These are phyloP conservation scores for Pycnomerus fuliginosus DNA, from an alignment of 2,888 invertebrate species.

Conservation along the genomic window DNA sequence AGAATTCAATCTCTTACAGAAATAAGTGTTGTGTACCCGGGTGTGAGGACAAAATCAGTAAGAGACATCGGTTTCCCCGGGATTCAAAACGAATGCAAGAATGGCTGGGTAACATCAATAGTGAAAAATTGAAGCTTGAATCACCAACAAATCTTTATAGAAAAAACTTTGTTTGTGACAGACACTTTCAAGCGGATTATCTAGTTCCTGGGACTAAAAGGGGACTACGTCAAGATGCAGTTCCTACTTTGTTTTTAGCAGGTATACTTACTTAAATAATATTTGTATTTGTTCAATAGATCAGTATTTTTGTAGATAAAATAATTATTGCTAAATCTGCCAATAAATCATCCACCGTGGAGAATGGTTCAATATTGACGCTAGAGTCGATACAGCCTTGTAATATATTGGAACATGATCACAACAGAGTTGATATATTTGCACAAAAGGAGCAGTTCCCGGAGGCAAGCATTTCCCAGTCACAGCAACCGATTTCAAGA, in stretches of 20 bases:
- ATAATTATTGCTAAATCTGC: too few relatives aligned
- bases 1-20: too few relatives aligned
- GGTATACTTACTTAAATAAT: too few relatives aligned
- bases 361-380: too few relatives aligned
- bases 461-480: too few relatives aligned
- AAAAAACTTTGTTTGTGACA: neutral
- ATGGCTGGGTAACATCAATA: constrained; percentile 7
- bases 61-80: constrained; percentile 13
- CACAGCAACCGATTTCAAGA: too few relatives aligned
- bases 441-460: neutral
- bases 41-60: constrained; percentile 5
- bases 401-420: neutral
- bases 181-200: neutral
- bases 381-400: neutral
- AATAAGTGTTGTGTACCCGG: constrained; percentile 12
- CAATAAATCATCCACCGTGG: too few relatives aligned
- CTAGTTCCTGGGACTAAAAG: neutral
- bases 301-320: neutral
- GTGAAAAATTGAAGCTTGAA: neutral
- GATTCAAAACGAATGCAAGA: constrained; percentile 3
- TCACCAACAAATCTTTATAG: neutral
- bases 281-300: too few relatives aligned
- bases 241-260: neutral
- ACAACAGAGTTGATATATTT: neutral
- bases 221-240: neutral